Evolutionary conservation across 2,888 invertebrate genomes (phyloP), one percentile per base, ranked within the genome.

Genomic region (Pelosia muscerda): DNA sequence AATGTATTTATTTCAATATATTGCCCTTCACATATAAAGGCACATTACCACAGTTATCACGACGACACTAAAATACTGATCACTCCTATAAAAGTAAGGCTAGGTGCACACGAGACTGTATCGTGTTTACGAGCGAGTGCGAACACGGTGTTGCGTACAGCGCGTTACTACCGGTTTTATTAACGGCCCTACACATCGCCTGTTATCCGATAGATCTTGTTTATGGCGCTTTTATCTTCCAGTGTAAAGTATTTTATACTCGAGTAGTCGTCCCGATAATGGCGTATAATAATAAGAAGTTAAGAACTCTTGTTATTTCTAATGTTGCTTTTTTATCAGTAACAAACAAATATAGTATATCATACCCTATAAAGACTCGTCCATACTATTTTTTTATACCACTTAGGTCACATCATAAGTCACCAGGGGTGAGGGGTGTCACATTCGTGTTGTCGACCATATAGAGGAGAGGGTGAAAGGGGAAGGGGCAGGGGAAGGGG

Each of bases 1-100:
- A 38, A 38, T 38, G 38, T 38, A 19, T 42, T 19, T 42, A 42
- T 42, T 42, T 8, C 19, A 42, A 19, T 19, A 49, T 23, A 34
- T 56, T 34, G 22, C 26, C 54, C 23, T 5, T 70, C 73, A 69
- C 64, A 66, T 65, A 56, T n/a, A 28, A 56, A 42, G 55, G 59
- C 25, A 68, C 66, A 67, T 73, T 69, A 74, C 63, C 66, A 65
- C 71, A 81, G 72, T 71, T 79, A 79, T 79, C 71, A 68, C 65
- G 49, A 65, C 68, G 66, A 63, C 66, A 74, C 72, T 79, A 75
- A 79, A 79, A 66, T 73, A 63, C 65, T 54, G 70, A 57, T 61
- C 77, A 79, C 63, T 73, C 73, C 71, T 68, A 81, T 79, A 81
- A 79, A 78, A 76, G 59, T 71, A 79, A 81, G 71, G 73, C 62